Base-by-base conservation (phyloP, 2,888 invertebrate genomes). In the Cynaeus angustus region DNA sequence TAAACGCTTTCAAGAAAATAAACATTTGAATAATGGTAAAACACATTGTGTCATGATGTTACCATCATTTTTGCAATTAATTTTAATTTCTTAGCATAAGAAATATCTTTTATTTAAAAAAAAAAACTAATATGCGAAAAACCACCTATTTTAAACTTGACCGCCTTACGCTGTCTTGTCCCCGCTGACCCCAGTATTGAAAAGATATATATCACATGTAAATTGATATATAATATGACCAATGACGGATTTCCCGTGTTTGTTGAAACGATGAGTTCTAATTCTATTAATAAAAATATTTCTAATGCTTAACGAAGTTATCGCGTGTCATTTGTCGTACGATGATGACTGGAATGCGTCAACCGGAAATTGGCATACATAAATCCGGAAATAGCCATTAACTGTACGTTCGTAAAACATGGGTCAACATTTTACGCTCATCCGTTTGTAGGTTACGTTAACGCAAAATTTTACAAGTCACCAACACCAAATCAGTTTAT, bases 1-100 rank as follows among this genome's bases (percentile, higher is more conserved):
- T 21, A 21, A 13, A 33, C 28, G 46, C 59, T 59, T 59, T 59
- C 26, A 59, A 30, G 59, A 48, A 59, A 59, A 59, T 59, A 14
- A 59, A 21, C 45, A 59, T 59, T 59, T 59, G 59, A 28, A 10
- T 46, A 59, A 59, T 59, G 58, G 28, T 41, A 21, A 21, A 58
- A 55, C 46, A 46, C 10, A 14, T 46, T 46, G 13, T 16, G 26
- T 16, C 16, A 46, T 21, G 26, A 13, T n/a, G 12, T 7, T 41
- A 16, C 55, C 38, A 33, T 55, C 7, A 33, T 55, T 55, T 55
- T 38, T 5, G 21, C 8, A 37, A 38, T 55, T 55, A 33, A 55
- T 38, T 38, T 37, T 33, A 55, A 13, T 55, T 38, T 55, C 41
- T 37, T 30, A 12, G 43, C 43, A 38, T 4, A 21, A 21, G 4